A percentile compares a stretch with the other conserved stretches of the same genome.
These are phyloP conservation scores for Helicoverpa zea DNA, from an alignment of 1,140 invertebrate species.

Conservation along the genomic window DNA sequence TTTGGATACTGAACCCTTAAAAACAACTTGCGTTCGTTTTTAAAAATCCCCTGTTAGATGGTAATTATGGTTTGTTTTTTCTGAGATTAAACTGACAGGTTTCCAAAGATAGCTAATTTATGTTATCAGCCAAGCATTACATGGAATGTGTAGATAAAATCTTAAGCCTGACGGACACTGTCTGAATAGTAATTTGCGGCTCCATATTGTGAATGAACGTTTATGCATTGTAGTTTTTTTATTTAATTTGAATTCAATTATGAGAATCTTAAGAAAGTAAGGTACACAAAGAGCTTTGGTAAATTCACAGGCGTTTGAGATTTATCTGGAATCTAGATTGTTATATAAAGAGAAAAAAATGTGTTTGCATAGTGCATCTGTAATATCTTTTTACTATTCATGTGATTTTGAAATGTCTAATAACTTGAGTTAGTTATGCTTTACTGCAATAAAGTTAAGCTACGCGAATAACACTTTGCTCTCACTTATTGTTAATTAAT, in stretches of 20 bases:
- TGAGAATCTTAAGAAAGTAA: constrained; percentile 5
- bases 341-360: too few species aligned
- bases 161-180: background rate
- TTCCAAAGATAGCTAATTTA: background rate
- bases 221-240: constrained; percentile 12
- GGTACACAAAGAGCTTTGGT: background rate
- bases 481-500: too few species aligned
- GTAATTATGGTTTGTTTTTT: constrained; percentile 8
- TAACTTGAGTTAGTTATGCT: too few species aligned
- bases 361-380: too few species aligned
- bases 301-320: too few species aligned
- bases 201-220: constrained; percentile 1
- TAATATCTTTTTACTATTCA: too few species aligned
- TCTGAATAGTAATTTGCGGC: background rate
- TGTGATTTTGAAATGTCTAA: too few species aligned
- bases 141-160: constrained; percentile 27
- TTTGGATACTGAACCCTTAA: too few species aligned
- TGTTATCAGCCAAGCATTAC: constrained; percentile 35
- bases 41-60: background rate
- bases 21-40: background rate
- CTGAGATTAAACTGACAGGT: background rate
- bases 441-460: too few species aligned
- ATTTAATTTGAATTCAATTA: constrained; percentile 6
- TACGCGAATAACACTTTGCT: too few species aligned
- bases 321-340: too few species aligned